Base-by-base conservation (phyloP, 2,888 invertebrate species). In the Crossocerus cetratus region DNA sequence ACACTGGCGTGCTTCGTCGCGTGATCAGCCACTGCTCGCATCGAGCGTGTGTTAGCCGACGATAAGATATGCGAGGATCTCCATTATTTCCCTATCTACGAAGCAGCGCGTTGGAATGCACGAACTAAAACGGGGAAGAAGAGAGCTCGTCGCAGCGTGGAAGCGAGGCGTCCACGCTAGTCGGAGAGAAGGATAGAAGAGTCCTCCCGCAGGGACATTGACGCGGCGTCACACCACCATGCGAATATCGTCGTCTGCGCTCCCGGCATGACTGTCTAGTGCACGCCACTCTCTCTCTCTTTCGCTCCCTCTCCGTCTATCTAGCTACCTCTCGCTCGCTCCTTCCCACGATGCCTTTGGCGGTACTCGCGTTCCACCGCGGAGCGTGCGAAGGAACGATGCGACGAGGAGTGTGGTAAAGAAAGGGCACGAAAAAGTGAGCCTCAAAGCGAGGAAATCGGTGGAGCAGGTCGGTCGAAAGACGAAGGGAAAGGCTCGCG, bases 221-320 rank as follows among this genome's bases (percentile, higher is more conserved):
- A 77, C 78, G 77, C 77, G 72, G 71, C 72, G 78, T 77, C 67
- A 57, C 65, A 69, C 69, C 61, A 74, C 65, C 68, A 67, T 64
- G 66, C 57, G 55, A 76, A 70, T 57, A 32, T 32, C 32, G 66
- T 18, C 53, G 66, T 18, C 53, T 56, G 49, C 74, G 60, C 44
- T 74, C 74, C 74, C 75, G 75, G 61, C 43, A 62, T 74, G 68
- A 62, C 45, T 64, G 64, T 72, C 22, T 45, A 32, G 8, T 32
- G 32, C 32, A 32, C 32, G 2, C 23, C 32, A 32, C 32, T 23
- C 23, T 3, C 23, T 32, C 8, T 32, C 8, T 32, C 8, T 32
- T 11, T 32, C 32, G 5, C 32, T 32, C 32, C 11, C n/a, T 22
- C 13, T 54, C 18, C 43, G 18, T 55, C 63, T 61, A 54, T 64